A percentile compares a stretch with the other conserved stretches of the same genome.
Conservation (phyloP, 1,140 invertebrate genomes). For the Sycophila sp. region DNA sequence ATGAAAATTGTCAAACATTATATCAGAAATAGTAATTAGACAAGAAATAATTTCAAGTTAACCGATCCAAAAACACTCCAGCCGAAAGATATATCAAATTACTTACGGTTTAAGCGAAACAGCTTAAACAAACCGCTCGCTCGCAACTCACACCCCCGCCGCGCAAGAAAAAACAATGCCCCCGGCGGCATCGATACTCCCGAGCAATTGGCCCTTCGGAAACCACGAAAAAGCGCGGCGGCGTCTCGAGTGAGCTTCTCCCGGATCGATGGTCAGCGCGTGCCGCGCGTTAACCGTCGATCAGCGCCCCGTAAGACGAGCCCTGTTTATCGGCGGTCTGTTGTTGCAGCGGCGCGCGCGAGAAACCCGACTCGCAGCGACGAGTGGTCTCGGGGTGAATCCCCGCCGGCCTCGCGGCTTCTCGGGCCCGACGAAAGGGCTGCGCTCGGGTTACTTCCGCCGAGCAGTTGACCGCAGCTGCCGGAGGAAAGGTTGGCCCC, state of each 20-base stretch:
- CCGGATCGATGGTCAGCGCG: not conserved
- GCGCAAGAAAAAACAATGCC: too few relatives aligned
- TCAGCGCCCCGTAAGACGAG: not conserved
- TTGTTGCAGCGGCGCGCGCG: not conserved
- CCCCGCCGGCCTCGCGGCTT: not conserved
- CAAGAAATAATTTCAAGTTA: too few relatives aligned
- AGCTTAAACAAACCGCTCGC: too few relatives aligned
- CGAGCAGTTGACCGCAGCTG: slow-evolving; percentile 5
- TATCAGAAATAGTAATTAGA: too few relatives aligned
- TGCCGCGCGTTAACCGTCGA: not conserved
- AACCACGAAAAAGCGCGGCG: not conserved
- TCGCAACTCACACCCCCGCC: too few relatives aligned
- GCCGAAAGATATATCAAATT: too few relatives aligned
- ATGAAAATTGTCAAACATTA: too few relatives aligned
- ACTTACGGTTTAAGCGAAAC: too few relatives aligned
- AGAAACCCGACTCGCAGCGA: not conserved
- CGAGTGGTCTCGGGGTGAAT: not conserved
- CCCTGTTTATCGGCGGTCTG: not conserved
- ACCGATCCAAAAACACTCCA: too few relatives aligned
- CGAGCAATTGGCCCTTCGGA: not conserved
- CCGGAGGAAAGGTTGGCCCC: too few relatives aligned
- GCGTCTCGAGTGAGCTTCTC: not conserved
- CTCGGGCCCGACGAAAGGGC: not conserved
- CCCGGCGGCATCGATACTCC: too few relatives aligned
- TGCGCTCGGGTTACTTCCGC: not conserved